Base-by-base conservation (phyloP, 2,888 invertebrate genomes). In the Argyra leucocephala region DNA sequence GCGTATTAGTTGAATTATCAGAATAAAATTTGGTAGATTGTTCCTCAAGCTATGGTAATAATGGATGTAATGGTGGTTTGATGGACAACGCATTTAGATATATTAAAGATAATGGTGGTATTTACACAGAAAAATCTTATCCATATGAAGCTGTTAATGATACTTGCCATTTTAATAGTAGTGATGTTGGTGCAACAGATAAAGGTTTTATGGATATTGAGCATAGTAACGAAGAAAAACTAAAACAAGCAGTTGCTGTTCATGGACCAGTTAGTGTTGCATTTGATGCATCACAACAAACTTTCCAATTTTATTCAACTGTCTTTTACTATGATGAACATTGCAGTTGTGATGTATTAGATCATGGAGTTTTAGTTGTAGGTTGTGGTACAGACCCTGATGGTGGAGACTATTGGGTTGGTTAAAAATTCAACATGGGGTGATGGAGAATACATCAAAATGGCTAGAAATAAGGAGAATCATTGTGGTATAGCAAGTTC, bases 1-100 rank as follows among this genome's bases (percentile, higher is more conserved):
- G 89, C 12, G 83, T 83, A 70, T 82, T 95, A 64, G 84, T 92
- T 31, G 92, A 93, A 1, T 84, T 96, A 18, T 93, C 93, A 70
- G 95, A 96, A 81, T 95, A 96, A 82, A 94, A 96, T 81, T 83
- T 96, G 69, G 83, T 96, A 65, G 95, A 96, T 81, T 96, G 95
- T 76, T 93, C 93, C 2, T 73, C 78, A 2, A 82, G 84, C 69
- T 95, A 89, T 76, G 93, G 91, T 59, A 95, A 95, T 81, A 87
- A 91, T 75, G 95, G 95, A 64, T 96, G 95, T 81, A 87, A 90
- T 73, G 95, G 95, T 64, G 80, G 80, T 36, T 81, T 85, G 69
- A 85, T 85, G 85, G 91, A 93, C 81, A 84, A 89, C 74, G 93
- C 93, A 65, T 94, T 93, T 84, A 82, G 85, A 73, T 93, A 93